phyloP scores from a whole-genome alignment of 2,113 vertebrate genomes.

The Platichthys flesus region DNA sequence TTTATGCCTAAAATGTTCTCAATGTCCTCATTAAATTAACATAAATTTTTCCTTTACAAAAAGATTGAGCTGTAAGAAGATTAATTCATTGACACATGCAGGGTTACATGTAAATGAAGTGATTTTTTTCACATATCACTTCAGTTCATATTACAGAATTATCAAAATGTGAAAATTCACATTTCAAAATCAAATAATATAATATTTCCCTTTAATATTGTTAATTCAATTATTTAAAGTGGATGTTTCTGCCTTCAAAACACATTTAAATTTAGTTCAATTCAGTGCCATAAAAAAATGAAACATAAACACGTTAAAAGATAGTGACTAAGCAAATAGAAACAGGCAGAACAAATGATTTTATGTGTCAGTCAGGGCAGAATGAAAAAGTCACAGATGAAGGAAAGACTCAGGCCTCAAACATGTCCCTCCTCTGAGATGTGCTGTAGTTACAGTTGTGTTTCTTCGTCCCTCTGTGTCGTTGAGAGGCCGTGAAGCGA shows the following conservation, averaged over 20 bases:
- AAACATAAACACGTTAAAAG: too few species aligned
- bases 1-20: not conserved
- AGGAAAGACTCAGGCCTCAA: not conserved
- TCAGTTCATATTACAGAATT: not conserved
- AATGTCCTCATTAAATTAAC: not conserved
- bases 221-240: not conserved
- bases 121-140: not conserved
- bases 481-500: conserved; percentile 7
- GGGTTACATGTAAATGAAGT: not conserved
- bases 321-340: too few species aligned
- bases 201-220: not conserved
- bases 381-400: not conserved
- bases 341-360: not conserved
- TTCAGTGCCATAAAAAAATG: too few species aligned
- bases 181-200: not conserved
- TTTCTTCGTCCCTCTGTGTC: not conserved
- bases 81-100: not conserved
- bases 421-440: not conserved
- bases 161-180: not conserved
- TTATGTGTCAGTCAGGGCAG: not conserved
- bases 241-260: too few species aligned
- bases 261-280: too few species aligned
- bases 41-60: not conserved
- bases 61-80: not conserved
- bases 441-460: not conserved